Evolutionary conservation across 2,888 invertebrate species (phyloP).

Genomic region (Apodemia hepburni): DNA sequence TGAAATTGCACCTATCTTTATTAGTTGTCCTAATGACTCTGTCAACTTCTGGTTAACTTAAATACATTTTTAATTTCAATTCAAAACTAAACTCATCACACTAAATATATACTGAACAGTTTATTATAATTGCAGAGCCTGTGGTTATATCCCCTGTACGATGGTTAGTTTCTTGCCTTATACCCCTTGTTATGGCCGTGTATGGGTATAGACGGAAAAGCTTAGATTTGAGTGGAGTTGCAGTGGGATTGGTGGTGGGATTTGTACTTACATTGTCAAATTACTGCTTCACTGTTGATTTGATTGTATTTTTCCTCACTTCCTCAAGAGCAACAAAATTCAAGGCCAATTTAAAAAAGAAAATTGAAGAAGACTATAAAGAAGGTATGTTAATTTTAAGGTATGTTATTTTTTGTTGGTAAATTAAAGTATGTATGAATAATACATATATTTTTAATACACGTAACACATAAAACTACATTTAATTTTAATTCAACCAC

Average conservation of each 20-base stretch:
- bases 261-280: constrained; percentile 89
- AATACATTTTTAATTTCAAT: constrained; percentile 7
- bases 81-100: no score
- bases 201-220: constrained; percentile 86
- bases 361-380: constrained; percentile 88
- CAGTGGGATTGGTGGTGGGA: constrained; percentile 85
- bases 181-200: constrained; percentile 83
- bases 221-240: constrained; percentile 85
- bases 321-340: constrained; percentile 92
- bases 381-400: constrained; percentile 82
- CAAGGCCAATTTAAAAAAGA: constrained; percentile 81
- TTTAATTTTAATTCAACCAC: no score
- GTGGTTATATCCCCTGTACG: constrained; percentile 81
- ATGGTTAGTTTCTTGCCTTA: constrained; percentile 82
- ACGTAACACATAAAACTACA: no score
- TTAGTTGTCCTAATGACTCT: no score
- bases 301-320: constrained; percentile 88
- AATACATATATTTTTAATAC: no score
- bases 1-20: no score
- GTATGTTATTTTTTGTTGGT: background rate
- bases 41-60: no score
- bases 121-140: constrained; percentile 67
- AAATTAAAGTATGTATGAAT: no score
- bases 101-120: constrained; percentile 16
- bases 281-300: constrained; percentile 86